Percentiles rank a stretch among this genome's conserved stretches.
Evolutionary conservation across 1,140 invertebrate genomes (phyloP).

Genomic region (Macrosteles quadrilineatus): DNA sequence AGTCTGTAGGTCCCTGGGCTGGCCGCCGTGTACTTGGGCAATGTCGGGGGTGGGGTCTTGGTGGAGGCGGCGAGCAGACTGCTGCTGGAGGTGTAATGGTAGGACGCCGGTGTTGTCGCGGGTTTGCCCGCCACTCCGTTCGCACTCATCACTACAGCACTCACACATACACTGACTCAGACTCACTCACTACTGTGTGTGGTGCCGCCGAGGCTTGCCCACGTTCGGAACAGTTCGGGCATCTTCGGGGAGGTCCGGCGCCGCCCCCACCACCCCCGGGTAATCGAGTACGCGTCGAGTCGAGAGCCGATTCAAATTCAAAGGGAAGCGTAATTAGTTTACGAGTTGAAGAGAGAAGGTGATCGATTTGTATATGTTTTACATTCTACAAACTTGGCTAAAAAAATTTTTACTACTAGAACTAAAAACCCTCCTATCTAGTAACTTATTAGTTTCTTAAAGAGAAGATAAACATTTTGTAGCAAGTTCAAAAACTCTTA

Average conservation of each 20-base stretch:
- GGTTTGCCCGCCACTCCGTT: slow-evolving; percentile 25
- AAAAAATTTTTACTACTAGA: too few relatives aligned
- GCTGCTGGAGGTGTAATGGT: slow-evolving; percentile 53
- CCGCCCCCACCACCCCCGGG: not conserved
- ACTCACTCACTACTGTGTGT: slow-evolving; percentile 10
- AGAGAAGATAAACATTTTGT: too few relatives aligned
- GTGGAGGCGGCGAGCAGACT: slow-evolving; percentile 41
- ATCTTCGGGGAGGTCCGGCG: not conserved
- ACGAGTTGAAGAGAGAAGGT: not conserved
- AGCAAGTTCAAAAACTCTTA: too few relatives aligned
- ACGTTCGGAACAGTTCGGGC: not conserved
- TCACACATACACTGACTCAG: slow-evolving; percentile 15
- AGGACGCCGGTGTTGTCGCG: slow-evolving; percentile 45
- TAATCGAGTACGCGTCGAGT: not conserved
- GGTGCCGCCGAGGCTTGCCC: not conserved
- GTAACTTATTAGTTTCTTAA: too few relatives aligned
- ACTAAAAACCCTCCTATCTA: too few relatives aligned
- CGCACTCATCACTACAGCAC: slow-evolving; percentile 16
- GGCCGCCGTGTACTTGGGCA: slow-evolving; percentile 63
- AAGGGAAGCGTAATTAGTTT: not conserved
- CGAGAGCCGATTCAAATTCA: not conserved
- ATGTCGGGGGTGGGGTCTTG: slow-evolving; percentile 54
- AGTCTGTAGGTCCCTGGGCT: slow-evolving; percentile 51
- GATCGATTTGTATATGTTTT: too few relatives aligned
- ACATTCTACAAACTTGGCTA: too few relatives aligned